Base-by-base conservation (phyloP, 64 coral and sea anemone species). In the Montipora capricornis region DNA sequence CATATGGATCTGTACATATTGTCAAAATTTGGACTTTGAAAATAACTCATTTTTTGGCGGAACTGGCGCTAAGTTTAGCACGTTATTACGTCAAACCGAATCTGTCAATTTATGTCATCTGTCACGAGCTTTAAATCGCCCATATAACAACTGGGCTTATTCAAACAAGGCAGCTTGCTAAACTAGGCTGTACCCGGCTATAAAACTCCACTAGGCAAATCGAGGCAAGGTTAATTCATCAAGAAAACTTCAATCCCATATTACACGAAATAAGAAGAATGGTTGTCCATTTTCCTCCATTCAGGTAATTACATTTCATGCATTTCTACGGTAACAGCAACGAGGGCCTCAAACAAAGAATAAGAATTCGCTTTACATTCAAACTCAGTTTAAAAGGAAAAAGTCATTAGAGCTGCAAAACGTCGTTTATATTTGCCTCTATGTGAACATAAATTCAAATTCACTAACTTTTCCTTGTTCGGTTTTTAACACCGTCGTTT, bases 221-320 rank as follows among this genome's bases (percentile, higher is more conserved):
- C 29, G 8, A 8, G 29, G 4, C 8, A 14, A 19, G 37, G 37
- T 37, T 37, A 37, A 37, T 37, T 37, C 37, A 37, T 37, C 37
- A 37, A 2, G 37, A 37, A 37, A 37, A 2, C 37, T 37, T 37
- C 37, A 37, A 37, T 37, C 37, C 1, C 2, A 57, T 11, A 57
- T 8, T 22, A n/a, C 44, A 49, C 76, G 4, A 6, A 11, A 1
- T 0, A 61, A 50, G 1, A 20, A 73, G 10, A 19, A 86, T 86
- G 82, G 82, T 86, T 49, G 17, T 71, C 20, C 66, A 44, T 8
- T 86, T 86, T 49, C n/a, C 62, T 5, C 66, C 64, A 12, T 71
- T 86, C 82, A 71, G 82, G 82, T 86, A 86, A 68, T 5, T 17
- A 5, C 16, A n/a, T 16, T n/a, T 17, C 14, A 16, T 68, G 12